A percentile compares a stretch with the other conserved stretches of the same genome.
phyloP scores from a whole-genome alignment of 2,113 vertebrate genomes.

The Perca fluviatilis region DNA sequence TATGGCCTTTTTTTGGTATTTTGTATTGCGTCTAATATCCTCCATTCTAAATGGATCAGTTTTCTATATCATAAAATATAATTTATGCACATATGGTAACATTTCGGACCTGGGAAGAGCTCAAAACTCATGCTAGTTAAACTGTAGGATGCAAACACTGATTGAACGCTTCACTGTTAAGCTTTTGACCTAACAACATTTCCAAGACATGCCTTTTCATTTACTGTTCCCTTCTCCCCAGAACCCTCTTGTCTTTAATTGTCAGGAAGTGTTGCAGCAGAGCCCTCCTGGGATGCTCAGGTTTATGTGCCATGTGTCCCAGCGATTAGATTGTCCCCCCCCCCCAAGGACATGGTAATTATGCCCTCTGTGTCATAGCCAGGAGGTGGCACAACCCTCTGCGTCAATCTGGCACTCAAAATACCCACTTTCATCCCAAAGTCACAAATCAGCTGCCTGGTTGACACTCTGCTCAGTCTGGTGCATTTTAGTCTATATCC shows the following conservation, averaged over 20 bases:
- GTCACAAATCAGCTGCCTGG: conserved; percentile 56
- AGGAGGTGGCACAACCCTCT: conserved; percentile 40
- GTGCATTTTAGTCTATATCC: conserved; percentile 22
- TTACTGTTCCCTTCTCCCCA: not conserved
- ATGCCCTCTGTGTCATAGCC: conserved; percentile 67
- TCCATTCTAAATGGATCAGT: not conserved
- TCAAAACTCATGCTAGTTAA: not conserved
- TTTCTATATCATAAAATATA: not conserved
- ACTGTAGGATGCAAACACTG: not conserved
- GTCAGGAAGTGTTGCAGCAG: conserved; percentile 29
- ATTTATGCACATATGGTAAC: not conserved
- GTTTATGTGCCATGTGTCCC: conserved; percentile 66
- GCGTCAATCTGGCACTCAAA: conserved; percentile 56
- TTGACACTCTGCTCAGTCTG: conserved; percentile 37
- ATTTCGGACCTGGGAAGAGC: not conserved
- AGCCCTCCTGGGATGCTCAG: conserved; percentile 36
- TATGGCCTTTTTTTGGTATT: not conserved
- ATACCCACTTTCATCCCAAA: conserved; percentile 53
- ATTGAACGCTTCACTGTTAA: not conserved
- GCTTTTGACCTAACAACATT: not conserved
- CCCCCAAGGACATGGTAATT: conserved; percentile 71
- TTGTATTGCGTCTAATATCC: not conserved
- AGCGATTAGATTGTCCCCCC: conserved; percentile 67
- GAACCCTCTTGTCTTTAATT: conserved; percentile 36
- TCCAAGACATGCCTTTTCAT: not conserved